Percentiles rank a stretch among this genome's conserved stretches.
phyloP scores from a whole-genome alignment of 2,888 invertebrate species.

The Xestia rhomboidea region DNA sequence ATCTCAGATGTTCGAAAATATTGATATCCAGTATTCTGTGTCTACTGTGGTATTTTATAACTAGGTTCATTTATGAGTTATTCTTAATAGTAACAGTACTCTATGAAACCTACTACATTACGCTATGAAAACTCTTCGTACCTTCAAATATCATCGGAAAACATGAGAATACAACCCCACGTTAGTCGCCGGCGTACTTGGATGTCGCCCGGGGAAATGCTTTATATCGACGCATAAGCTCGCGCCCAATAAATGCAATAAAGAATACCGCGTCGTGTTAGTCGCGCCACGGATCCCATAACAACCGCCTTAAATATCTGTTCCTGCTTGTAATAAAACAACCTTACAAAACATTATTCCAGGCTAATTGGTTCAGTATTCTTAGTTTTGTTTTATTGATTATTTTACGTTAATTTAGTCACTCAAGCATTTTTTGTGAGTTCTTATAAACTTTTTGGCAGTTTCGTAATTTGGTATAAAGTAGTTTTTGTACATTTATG shows the following conservation, averaged over 20 bases:
- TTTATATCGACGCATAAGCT: slow-evolving; percentile 81
- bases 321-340: slow-evolving; percentile 78
- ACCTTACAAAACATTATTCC: slow-evolving; percentile 66
- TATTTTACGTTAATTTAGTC: neutral
- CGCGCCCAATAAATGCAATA: slow-evolving; percentile 87
- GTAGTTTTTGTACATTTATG: slow-evolving; percentile 6
- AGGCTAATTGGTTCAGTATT: slow-evolving; percentile 72
- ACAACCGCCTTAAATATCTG: slow-evolving; percentile 81
- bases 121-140: neutral
- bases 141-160: slow-evolving; percentile 8
- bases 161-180: slow-evolving; percentile 66
- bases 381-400: slow-evolving; percentile 50
- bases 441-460: neutral
- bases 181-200: slow-evolving; percentile 77
- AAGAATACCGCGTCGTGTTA: slow-evolving; percentile 87
- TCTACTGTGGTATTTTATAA: neutral
- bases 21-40: neutral
- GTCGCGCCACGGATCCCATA: slow-evolving; percentile 83
- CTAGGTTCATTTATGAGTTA: too few relatives aligned
- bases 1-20: neutral
- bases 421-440: neutral
- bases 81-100: neutral
- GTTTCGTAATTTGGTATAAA: neutral
- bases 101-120: neutral
- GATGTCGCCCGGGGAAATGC: slow-evolving; percentile 88